Conservation (phyloP, 2,113 vertebrate species). For the Odocoileus hemionus region DNA sequence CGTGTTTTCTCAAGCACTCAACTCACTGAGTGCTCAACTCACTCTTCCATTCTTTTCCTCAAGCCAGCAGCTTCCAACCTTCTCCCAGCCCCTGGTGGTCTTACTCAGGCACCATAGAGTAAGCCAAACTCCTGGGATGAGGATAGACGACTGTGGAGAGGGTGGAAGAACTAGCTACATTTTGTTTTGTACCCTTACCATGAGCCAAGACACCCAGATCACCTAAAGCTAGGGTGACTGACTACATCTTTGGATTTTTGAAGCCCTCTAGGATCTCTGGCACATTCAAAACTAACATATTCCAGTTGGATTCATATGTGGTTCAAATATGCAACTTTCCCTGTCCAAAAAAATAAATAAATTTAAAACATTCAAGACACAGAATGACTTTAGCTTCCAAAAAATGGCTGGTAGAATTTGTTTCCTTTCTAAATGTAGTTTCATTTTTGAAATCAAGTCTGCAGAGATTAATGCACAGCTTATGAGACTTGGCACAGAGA, state of each 20-base stretch:
- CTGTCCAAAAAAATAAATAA: slow-evolving; percentile 69
- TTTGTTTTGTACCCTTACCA: neutral
- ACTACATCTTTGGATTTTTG: neutral
- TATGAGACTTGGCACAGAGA: neutral
- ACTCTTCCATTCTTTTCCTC: neutral
- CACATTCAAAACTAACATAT: slow-evolving; percentile 17
- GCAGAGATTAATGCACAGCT: neutral
- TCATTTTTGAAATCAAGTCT: slow-evolving; percentile 13
- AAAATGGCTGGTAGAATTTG: neutral
- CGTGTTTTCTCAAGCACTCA: neutral
- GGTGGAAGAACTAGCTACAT: neutral
- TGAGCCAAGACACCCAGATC: neutral
- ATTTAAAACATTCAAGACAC: slow-evolving; percentile 71
- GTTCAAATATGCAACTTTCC: slow-evolving; percentile 80
- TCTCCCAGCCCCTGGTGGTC: neutral
- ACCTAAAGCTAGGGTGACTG: neutral
- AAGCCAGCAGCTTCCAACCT: neutral
- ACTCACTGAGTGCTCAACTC: neutral
- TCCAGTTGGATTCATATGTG: slow-evolving; percentile 79
- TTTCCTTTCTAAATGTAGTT: neutral
- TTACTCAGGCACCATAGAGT: neutral
- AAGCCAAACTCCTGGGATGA: neutral
- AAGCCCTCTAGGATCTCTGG: neutral
- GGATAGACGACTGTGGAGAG: neutral
- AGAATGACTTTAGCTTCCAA: slow-evolving; percentile 54